These are phyloP conservation scores for Sitodiplosis mosellana DNA, from an alignment of 1,140 invertebrate species.

Conservation along the genomic window DNA sequence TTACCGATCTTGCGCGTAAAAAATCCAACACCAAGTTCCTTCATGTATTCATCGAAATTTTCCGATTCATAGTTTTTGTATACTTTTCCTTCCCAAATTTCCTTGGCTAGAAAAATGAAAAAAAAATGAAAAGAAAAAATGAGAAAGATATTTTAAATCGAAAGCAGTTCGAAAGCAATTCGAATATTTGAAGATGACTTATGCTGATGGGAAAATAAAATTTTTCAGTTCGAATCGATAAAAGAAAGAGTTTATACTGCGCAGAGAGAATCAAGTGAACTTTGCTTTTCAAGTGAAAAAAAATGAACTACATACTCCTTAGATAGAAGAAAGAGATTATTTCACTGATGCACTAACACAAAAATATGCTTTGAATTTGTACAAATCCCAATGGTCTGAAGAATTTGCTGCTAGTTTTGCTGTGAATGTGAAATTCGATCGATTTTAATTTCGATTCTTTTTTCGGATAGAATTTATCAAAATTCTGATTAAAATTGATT, in stretches of 20 bases:
- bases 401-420: background rate
- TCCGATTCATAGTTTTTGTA: constrained; percentile 55
- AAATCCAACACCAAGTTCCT: constrained; percentile 55
- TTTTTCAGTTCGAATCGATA: background rate
- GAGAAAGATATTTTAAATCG: background rate
- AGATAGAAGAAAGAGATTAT: no score
- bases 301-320: no score
- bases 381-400: background rate
- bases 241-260: background rate
- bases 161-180: background rate
- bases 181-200: background rate
- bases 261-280: background rate
- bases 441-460: no score
- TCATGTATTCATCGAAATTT: constrained; percentile 75
- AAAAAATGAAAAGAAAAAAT: background rate
- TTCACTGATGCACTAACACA: no score
- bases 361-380: no score
- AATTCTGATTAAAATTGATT: no score
- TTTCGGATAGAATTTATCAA: no score
- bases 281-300: no score
- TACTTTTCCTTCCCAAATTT: constrained; percentile 38
- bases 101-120: background rate
- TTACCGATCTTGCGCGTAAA: constrained; percentile 54
- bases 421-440: background rate
- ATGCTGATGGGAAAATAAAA: background rate